Conservation (phyloP, 2,113 vertebrate genomes). For the Nanorana parkeri region DNA sequence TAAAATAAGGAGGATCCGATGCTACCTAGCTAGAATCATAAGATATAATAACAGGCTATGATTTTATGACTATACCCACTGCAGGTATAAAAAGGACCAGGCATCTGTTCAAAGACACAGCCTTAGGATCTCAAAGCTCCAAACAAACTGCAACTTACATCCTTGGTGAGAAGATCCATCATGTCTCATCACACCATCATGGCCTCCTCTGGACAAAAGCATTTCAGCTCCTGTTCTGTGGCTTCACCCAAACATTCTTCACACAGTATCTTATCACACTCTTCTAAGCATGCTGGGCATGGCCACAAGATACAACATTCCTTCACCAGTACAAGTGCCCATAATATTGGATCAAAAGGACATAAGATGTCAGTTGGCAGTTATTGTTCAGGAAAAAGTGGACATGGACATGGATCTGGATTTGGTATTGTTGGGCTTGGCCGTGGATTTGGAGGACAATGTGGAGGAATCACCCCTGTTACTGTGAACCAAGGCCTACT, state of each 20-base stretch:
- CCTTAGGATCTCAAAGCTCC: background rate
- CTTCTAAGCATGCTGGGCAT: slow-evolving; percentile 1
- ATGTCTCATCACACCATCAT: slow-evolving; percentile 39
- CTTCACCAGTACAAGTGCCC: slow-evolving; percentile 30
- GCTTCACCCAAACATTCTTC: slow-evolving; percentile 16
- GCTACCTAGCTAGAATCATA: slow-evolving; percentile 1
- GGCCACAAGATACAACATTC: background rate
- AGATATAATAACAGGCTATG: slow-evolving; percentile 32
- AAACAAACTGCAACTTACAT: background rate
- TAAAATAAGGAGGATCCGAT: slow-evolving; percentile 22
- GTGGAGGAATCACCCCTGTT: slow-evolving; percentile 81
- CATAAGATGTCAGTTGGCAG: slow-evolving; percentile 67
- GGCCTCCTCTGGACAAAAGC: slow-evolving; percentile 22
- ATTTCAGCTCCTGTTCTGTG: slow-evolving; percentile 44
- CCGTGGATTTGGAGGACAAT: slow-evolving; percentile 39
- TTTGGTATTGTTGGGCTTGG: background rate
- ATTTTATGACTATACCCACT: slow-evolving; percentile 14
- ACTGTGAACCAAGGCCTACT: slow-evolving; percentile 85
- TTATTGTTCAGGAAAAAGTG: background rate
- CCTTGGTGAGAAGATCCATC: background rate
- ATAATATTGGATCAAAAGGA: slow-evolving; percentile 56
- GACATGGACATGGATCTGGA: slow-evolving; percentile 40
- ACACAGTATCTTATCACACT: slow-evolving; percentile 10
- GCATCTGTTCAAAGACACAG: background rate
- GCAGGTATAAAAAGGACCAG: slow-evolving; percentile 28